These are phyloP conservation scores for Thamnaconus septentrionalis DNA, from an alignment of 2,113 vertebrate genomes.

Conservation along the genomic window DNA sequence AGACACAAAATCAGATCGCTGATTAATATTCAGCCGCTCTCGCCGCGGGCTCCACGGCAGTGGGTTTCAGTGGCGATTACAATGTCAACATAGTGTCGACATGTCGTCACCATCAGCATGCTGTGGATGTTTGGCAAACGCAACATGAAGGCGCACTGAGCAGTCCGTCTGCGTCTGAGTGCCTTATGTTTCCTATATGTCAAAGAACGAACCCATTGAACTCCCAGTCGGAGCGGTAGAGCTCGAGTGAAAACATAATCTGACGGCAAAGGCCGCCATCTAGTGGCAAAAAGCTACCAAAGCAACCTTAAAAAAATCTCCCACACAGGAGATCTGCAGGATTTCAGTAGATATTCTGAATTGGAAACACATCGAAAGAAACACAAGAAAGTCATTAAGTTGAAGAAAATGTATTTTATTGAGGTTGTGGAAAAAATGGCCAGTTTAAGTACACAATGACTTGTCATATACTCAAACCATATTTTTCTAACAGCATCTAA, in stretches of 20 bases:
- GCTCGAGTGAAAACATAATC: conserved; percentile 1
- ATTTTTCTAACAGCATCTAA: too few relatives aligned
- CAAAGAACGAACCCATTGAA: conserved; percentile 68
- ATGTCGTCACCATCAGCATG: not conserved
- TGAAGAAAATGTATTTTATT: conserved; percentile 55
- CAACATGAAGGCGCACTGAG: too few relatives aligned
- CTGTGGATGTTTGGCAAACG: too few relatives aligned
- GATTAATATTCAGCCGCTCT: conserved; percentile 29
- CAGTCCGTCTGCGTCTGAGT: not conserved
- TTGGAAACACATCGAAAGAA: not conserved
- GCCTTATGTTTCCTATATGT: conserved; percentile 54
- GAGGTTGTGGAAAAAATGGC: conserved; percentile 15
- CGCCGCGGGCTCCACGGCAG: not conserved
- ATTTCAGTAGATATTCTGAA: too few relatives aligned
- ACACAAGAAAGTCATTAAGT: not conserved
- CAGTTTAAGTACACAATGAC: too few relatives aligned
- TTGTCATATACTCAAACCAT: too few relatives aligned
- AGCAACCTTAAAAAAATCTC: not conserved
- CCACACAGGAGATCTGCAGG: not conserved
- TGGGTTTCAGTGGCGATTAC: conserved; percentile 21
- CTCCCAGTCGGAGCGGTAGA: conserved; percentile 49
- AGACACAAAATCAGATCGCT: not conserved
- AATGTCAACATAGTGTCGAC: conserved; percentile 32
- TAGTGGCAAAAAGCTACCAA: conserved; percentile 41
- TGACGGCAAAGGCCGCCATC: conserved; percentile 45